Base-by-base conservation (phyloP, 2,797 vertebrate genomes). In the Hozukius guyotensis region DNA sequence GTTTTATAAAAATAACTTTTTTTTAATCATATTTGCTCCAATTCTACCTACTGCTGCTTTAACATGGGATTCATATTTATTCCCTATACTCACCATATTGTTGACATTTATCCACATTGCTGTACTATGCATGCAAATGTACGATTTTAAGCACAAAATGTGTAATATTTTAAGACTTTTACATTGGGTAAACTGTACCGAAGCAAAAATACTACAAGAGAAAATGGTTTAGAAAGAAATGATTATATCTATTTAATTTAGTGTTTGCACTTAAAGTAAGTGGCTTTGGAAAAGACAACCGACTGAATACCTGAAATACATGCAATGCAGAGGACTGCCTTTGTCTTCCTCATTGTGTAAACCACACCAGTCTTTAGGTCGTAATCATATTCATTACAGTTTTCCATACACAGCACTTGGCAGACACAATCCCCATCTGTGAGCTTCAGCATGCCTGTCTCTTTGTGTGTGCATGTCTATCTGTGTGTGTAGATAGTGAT, bases 361-460 rank as follows among this genome's bases (percentile, higher is more conserved):
- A 86, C 78, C 74, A 65, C 67, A 53, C 12, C 42, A 69, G 78
- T 76, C 62, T 78, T 82, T 70, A 71, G 56, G 57, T 81, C 29
- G 3, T 84, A 75, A 81, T 88, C 74, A 79, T 82, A 82, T 84
- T 85, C 82, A 88, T 87, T 78, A 77, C 73, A 82, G 74, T 77
- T 65, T 74, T 82, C 75, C 49, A 86, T 86, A 82, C 85, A 88
- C 83, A 81, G 84, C 46, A 84, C 69, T 88, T 90, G 87, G 91
- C 90, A 94, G 67, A 77, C 68, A 89, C 77, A 88, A 77, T 84
- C 75, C 84, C 89, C 82, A 91, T 92, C 87, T 93, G 90, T 89
- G 86, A 88, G 76, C 67, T 66, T 75, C 52, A 65, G 65, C 42
- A 70, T 53, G 60, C 34, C 18, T 27, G 2, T 34, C 34, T 83